Evolutionary conservation across 2,113 vertebrate species (phyloP), one percentile per base, ranked within the genome.

Genomic region (Numenius arquata): DNA sequence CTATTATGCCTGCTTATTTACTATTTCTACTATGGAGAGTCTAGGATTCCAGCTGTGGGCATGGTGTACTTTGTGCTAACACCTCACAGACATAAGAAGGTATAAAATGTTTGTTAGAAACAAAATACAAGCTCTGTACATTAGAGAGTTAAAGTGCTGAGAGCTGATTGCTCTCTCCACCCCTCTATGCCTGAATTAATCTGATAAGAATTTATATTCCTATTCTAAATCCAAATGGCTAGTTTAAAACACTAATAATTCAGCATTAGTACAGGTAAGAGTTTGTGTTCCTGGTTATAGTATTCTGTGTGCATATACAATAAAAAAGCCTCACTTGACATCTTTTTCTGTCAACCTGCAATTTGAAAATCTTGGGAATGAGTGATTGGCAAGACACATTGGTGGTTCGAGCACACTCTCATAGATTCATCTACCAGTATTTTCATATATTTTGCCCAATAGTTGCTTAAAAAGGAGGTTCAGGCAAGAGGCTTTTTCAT

Each of bases 241-340:
- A 26, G 3, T 40, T 86, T 38, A n/a, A 83, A 61, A 15, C 38
- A 32, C 15, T 61, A 62, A 17, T 59, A 41, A 55, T 32, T 82
- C 43, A 38, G 5, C 2, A 1, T 16, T 47, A 32, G 20, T 23
- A 7, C 9, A 68, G 14, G 26, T 34, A 79, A 48, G 71, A 79
- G 26, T 20, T 68, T 27, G 22, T 32, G 27, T 41, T 47, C 30
- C 45, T 48, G 12, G 43, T 36, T 78, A 56, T 1, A 26, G 21
- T 19, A 45, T 5, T 20, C 19, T 70, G 30, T 48, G 25, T 9
- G 16, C 23, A 6, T 27, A 8, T 14, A 10, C 38, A 53, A 25
- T 63, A 48, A 52, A 0, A 0, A 7, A 1, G 8, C 29, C 17
- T 21, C 48, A 30, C 7, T 34, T 18, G 16, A 47, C 16, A 43